A percentile compares a stretch with the other conserved stretches of the same genome.
phyloP scores from a whole-genome alignment of 1,140 invertebrate genomes.

The Eupristina koningsbergeri region DNA sequence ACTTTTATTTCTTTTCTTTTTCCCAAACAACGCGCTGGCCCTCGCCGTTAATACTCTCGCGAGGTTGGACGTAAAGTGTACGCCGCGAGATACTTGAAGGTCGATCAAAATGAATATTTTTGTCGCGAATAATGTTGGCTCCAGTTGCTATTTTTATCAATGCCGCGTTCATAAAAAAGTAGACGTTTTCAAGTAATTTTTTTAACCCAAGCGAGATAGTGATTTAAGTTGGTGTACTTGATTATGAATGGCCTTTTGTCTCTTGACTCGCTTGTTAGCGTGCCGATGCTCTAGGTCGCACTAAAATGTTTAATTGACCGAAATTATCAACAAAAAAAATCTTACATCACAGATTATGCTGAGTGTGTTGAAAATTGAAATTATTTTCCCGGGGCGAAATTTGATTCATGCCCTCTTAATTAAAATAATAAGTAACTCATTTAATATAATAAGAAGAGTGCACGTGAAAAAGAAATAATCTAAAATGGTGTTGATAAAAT shows the following conservation, averaged over 20 bases:
- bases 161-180: background rate
- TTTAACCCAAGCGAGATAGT: too few species aligned
- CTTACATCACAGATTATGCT: background rate
- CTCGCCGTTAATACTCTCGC: background rate
- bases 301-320: background rate
- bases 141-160: too few species aligned
- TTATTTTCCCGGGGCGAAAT: background rate
- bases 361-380: background rate
- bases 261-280: background rate
- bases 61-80: background rate
- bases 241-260: too few species aligned
- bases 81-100: background rate
- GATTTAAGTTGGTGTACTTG: background rate
- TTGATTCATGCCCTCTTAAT: background rate
- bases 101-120: too few species aligned
- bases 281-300: background rate
- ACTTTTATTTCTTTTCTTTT: background rate
- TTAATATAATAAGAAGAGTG: background rate
- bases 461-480: background rate
- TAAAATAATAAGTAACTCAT: background rate
- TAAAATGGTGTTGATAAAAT: conserved; percentile 26
- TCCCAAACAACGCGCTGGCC: background rate
- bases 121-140: too few species aligned
- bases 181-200: background rate
- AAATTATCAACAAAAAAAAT: background rate